These are phyloP conservation scores for Dascillus cervinus DNA, from an alignment of 2,888 invertebrate genomes.

Conservation along the genomic window DNA sequence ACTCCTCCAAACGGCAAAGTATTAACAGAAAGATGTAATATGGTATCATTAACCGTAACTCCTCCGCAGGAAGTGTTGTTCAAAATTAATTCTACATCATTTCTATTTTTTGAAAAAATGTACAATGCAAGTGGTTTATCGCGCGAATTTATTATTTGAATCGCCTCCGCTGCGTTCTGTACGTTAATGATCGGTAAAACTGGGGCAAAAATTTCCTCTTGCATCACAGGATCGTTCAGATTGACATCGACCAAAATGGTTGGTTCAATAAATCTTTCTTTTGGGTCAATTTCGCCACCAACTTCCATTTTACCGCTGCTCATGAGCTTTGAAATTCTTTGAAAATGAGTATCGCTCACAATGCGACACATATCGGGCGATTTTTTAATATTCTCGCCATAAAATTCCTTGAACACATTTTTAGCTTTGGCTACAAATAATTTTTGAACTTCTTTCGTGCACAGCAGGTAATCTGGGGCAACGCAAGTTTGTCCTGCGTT, in stretches of 20 bases:
- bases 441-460: slow-evolving; percentile 66
- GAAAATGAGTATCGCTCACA: slow-evolving; percentile 76
- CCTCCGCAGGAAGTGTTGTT: slow-evolving; percentile 72
- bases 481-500: slow-evolving; percentile 94
- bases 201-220: slow-evolving; percentile 95
- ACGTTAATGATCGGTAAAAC: slow-evolving; percentile 83
- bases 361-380: slow-evolving; percentile 81
- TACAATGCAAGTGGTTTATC: slow-evolving; percentile 88
- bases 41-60: slow-evolving; percentile 74
- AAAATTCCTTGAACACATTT: slow-evolving; percentile 69
- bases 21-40: slow-evolving; percentile 79
- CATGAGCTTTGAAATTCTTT: slow-evolving; percentile 63
- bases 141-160: slow-evolving; percentile 78
- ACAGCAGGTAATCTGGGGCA: slow-evolving; percentile 89
- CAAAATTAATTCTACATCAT: slow-evolving; percentile 53
- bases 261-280: slow-evolving; percentile 76
- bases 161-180: slow-evolving; percentile 78
- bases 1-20: slow-evolving; percentile 95
- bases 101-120: slow-evolving; percentile 63
- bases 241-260: slow-evolving; percentile 73
- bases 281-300: slow-evolving; percentile 69
- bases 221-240: slow-evolving; percentile 68
- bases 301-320: slow-evolving; percentile 61
- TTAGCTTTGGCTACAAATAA: slow-evolving; percentile 42
- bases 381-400: slow-evolving; percentile 68